Percentiles rank a stretch among this genome's conserved stretches.
These are phyloP conservation scores for Parotia lawesii DNA, from an alignment of 2,113 vertebrate genomes.

Conservation along the genomic window DNA sequence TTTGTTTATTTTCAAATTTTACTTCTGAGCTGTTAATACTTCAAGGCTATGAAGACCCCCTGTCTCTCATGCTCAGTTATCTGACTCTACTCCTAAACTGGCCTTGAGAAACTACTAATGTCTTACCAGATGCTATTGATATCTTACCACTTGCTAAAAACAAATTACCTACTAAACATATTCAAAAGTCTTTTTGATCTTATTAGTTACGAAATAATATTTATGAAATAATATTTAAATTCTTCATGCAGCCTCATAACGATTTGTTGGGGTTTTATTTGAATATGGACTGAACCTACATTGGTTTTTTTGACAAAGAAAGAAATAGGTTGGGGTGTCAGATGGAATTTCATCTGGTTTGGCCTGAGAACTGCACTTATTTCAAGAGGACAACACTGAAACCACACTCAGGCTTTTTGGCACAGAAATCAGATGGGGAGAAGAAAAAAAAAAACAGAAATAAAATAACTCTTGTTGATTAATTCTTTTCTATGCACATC, in stretches of 20 bases:
- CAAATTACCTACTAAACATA: background rate
- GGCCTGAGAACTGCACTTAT: background rate
- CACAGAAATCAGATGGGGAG: background rate
- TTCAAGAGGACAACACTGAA: background rate
- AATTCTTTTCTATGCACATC: background rate
- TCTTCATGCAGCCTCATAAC: background rate
- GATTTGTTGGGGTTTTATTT: background rate
- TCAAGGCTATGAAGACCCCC: background rate
- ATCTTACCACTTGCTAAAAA: background rate
- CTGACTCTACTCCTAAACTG: background rate
- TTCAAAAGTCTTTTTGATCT: background rate
- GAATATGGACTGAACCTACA: background rate
- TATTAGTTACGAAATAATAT: background rate
- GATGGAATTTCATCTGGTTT: background rate
- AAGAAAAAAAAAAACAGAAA: background rate
- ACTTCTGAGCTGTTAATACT: background rate
- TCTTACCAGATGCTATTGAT: background rate
- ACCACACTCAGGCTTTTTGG: background rate
- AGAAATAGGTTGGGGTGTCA: background rate
- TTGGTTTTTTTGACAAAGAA: background rate
- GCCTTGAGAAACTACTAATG: background rate
- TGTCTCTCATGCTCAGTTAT: background rate
- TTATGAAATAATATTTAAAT: background rate
- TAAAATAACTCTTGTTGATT: background rate
- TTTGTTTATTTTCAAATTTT: background rate